phyloP scores from a whole-genome alignment of 2,888 invertebrate species.

The Gerris lacustris region DNA sequence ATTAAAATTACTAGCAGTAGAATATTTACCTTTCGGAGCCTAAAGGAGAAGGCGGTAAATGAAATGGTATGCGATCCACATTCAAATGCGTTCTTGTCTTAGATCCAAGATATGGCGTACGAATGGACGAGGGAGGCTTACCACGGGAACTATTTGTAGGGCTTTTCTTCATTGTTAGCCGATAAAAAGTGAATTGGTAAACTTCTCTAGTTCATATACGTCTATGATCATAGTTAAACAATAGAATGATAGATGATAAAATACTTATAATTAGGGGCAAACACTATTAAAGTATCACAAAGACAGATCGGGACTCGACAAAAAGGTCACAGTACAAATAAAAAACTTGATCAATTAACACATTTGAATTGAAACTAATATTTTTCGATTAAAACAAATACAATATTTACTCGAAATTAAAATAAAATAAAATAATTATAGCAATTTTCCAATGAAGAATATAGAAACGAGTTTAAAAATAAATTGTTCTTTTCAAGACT shows the following conservation, averaged over 20 bases:
- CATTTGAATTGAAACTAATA: too few species aligned
- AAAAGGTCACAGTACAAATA: too few species aligned
- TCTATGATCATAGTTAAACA: background rate
- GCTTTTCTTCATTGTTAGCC: constrained; percentile 31
- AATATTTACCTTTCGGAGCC: constrained; percentile 19
- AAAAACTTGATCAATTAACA: too few species aligned
- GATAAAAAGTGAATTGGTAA: background rate
- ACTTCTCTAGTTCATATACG: background rate
- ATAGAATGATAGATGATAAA: background rate
- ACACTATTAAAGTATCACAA: too few species aligned
- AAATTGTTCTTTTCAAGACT: background rate
- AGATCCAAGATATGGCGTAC: constrained; percentile 26
- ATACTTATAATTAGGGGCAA: too few species aligned
- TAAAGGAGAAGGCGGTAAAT: constrained; percentile 23
- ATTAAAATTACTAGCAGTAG: background rate
- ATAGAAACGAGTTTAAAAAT: too few species aligned
- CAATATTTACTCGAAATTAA: too few species aligned
- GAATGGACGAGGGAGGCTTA: constrained; percentile 32
- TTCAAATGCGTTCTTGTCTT: constrained; percentile 27
- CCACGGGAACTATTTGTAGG: constrained; percentile 29
- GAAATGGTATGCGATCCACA: constrained; percentile 24
- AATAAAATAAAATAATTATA: too few species aligned
- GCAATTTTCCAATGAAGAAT: too few species aligned
- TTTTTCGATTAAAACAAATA: too few species aligned
- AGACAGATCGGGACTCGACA: too few species aligned